These are phyloP conservation scores for Antheraea mylitta DNA, from an alignment of 1,140 invertebrate genomes.

Conservation along the genomic window DNA sequence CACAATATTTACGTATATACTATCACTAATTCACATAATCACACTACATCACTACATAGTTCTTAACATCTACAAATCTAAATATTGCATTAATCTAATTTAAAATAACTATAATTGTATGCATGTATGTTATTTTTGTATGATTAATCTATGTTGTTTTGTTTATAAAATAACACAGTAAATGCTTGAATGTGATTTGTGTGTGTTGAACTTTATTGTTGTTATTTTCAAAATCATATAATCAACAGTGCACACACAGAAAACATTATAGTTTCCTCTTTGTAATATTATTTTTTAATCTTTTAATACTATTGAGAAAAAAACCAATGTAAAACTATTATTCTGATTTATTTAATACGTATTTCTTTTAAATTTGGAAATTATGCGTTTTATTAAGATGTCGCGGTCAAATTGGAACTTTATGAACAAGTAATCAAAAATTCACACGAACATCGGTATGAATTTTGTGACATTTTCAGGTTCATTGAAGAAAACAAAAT, in stretches of 20 bases:
- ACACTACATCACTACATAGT: not conserved
- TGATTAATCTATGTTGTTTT: not conserved
- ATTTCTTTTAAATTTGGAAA: no score
- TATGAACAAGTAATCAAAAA: no score
- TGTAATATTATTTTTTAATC: no score
- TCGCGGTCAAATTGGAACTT: no score
- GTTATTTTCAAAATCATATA: no score
- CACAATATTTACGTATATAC: not conserved
- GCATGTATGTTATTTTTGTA: not conserved
- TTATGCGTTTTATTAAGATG: no score
- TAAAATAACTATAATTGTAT: not conserved
- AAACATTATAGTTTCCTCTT: no score
- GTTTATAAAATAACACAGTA: not conserved
- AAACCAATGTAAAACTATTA: no score
- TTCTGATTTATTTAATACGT: no score
- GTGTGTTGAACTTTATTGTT: not conserved
- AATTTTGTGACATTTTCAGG: not conserved
- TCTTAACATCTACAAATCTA: not conserved
- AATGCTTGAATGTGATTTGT: not conserved
- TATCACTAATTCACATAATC: not conserved
- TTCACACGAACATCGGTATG: not conserved
- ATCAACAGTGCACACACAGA: no score
- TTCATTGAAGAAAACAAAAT: not conserved
- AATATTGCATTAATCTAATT: not conserved
- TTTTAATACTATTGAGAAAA: no score